These are phyloP conservation scores for Papilio protenor DNA, from an alignment of 2,888 invertebrate species.

Conservation along the genomic window DNA sequence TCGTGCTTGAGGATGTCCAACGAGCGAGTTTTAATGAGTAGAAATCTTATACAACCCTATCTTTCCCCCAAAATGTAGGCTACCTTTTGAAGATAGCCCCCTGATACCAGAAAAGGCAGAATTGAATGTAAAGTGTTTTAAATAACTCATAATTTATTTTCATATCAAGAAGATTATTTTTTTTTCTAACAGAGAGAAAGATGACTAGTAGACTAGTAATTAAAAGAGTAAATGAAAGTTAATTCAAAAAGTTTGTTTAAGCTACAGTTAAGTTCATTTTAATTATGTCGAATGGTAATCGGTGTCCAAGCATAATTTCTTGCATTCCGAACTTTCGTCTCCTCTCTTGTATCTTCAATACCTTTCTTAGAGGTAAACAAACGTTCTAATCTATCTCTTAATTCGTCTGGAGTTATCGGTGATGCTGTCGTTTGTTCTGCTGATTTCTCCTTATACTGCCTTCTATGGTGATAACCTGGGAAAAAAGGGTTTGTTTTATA, in stretches of 20 bases:
- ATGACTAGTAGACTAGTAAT: slow-evolving; percentile 12
- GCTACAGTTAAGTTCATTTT: neutral
- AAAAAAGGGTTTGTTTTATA: neutral
- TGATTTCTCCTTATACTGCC: slow-evolving; percentile 72
- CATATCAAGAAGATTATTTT: neutral
- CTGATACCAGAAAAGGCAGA: too few relatives aligned
- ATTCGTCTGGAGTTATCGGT: slow-evolving; percentile 81
- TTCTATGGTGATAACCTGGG: slow-evolving; percentile 70
- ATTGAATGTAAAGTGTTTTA: too few relatives aligned
- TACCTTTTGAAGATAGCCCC: too few relatives aligned
- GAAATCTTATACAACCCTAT: too few relatives aligned
- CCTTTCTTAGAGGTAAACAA: slow-evolving; percentile 79
- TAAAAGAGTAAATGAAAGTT: neutral
- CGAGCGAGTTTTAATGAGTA: too few relatives aligned
- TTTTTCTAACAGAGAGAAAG: neutral
- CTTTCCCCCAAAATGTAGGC: too few relatives aligned
- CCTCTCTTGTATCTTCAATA: slow-evolving; percentile 59
- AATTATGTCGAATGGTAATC: slow-evolving; percentile 63
- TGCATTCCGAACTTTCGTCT: slow-evolving; percentile 68
- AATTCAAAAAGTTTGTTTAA: neutral
- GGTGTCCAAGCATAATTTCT: slow-evolving; percentile 79
- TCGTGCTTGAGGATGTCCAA: too few relatives aligned
- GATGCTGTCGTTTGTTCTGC: slow-evolving; percentile 69
- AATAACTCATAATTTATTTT: too few relatives aligned
- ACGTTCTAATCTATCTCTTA: slow-evolving; percentile 78